These are phyloP conservation scores for Isichthys henryi DNA, from an alignment of 2,113 vertebrate genomes.

Conservation along the genomic window DNA sequence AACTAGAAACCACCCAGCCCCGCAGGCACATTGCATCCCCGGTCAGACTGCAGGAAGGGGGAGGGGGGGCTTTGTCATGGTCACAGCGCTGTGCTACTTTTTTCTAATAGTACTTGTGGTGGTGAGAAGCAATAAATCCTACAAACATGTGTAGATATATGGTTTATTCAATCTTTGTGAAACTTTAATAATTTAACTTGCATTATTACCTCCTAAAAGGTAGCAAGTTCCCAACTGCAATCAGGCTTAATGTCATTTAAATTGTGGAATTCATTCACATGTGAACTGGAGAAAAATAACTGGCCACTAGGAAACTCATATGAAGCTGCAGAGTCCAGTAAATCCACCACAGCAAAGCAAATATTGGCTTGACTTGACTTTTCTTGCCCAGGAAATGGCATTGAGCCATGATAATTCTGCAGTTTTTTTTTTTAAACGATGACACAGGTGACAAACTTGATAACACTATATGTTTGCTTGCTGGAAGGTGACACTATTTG, in stretches of 20 bases:
- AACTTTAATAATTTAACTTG: background rate
- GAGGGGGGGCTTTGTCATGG: background rate
- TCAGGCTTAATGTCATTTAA: background rate
- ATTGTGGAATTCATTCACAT: background rate
- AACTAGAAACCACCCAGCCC: background rate
- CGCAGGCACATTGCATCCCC: background rate
- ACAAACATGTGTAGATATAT: background rate
- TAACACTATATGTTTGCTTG: background rate
- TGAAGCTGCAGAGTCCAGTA: background rate
- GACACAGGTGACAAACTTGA: no score
- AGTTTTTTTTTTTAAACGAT: background rate
- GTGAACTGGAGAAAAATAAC: background rate
- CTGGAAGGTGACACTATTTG: background rate
- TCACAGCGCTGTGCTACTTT: background rate
- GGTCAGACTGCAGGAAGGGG: background rate
- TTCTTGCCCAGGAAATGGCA: background rate
- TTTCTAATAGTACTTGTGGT: background rate
- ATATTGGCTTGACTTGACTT: background rate
- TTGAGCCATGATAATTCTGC: background rate
- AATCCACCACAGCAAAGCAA: background rate
- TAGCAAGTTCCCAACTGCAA: background rate
- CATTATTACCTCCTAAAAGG: background rate
- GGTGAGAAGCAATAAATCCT: background rate
- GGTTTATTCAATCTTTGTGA: background rate
- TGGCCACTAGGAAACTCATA: background rate